Conservation (phyloP, 2,797 vertebrate species). For the Pempheris klunzingeri region DNA sequence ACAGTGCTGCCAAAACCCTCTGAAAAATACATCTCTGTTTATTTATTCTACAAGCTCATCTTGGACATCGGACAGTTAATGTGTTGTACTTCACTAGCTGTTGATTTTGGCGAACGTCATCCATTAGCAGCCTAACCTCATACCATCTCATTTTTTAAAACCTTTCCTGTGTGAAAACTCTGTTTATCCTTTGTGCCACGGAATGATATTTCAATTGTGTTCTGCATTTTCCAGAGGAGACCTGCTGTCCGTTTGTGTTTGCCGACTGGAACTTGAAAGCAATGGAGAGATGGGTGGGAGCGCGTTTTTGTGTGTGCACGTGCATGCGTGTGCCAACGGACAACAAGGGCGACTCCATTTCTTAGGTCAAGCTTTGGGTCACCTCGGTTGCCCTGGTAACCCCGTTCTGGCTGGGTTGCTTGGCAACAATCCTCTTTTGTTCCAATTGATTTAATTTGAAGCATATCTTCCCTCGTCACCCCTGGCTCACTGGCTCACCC, state of each 20-base stretch:
- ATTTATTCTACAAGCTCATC: constrained; percentile 59
- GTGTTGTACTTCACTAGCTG: constrained; percentile 47
- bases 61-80: constrained; percentile 36
- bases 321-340: constrained; percentile 18
- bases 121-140: constrained; percentile 43
- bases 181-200: not conserved
- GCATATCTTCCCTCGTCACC: constrained; percentile 77
- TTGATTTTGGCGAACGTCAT: constrained; percentile 58
- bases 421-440: constrained; percentile 86
- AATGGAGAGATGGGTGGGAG: not conserved
- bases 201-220: constrained; percentile 49
- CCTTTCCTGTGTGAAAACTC: constrained; percentile 38
- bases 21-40: constrained; percentile 51
- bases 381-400: constrained; percentile 82
- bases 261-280: constrained; percentile 20
- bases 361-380: constrained; percentile 86
- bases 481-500: constrained; percentile 60
- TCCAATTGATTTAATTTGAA: constrained; percentile 87
- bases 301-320: constrained; percentile 5
- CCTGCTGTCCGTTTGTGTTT: constrained; percentile 43
- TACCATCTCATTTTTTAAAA: constrained; percentile 19
- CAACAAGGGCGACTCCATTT: constrained; percentile 73
- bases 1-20: constrained; percentile 45
- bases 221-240: constrained; percentile 26
- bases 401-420: constrained; percentile 81